Base-by-base conservation (phyloP, 2,113 vertebrate genomes). In the Trichechus manatus region DNA sequence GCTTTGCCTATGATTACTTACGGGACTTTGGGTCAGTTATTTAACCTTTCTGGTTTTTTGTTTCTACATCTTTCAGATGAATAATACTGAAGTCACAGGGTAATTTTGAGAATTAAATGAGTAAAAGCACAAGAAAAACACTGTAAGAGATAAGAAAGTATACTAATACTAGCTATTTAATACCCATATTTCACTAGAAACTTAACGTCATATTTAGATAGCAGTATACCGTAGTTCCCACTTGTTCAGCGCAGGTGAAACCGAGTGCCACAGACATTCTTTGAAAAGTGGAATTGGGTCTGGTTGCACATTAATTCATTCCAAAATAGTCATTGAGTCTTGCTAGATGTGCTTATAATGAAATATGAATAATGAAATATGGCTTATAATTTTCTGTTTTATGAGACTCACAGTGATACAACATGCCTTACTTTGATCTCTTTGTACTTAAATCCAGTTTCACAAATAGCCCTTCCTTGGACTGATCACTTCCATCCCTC, bases 31-130 rank as follows among this genome's bases (percentile, higher is more conserved):
- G 22, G 74, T 10, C 70, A 92, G 36, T 83, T 91, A 82, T 72
- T 91, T 95, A 89, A 80, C 47, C 31, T 88, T 64, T 79, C 31
- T 79, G 17, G 36, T 61, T 9, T 80, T 87, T 88, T 83, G 10
- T 77, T 96, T 91, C 47, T 86, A 39, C 22, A 80, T 80, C 31
- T 94, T 91, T 94, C 86, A 91, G 95, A 93, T 89, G 15, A 70
- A 91, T 91, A 66, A 77, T 70, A 59, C 8, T 77, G n/a, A 89
- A 10, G 4, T 89, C 66, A 59, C 19, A 83, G 23, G 10, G 31
- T 84, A 83, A 47, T 95, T 96, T 70, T 15, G 56, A 95, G 5
- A 94, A 75, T 39, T 72, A 70, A 92, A 83, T 89, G 89, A 50
- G 20, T 1, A n/a, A 70, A 91, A 91, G 7, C 59, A 70, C 9